Evolutionary conservation across 2,888 invertebrate genomes (phyloP), one percentile per base, ranked within the genome.

Genomic region (Rhaphigaster nebulosa): DNA sequence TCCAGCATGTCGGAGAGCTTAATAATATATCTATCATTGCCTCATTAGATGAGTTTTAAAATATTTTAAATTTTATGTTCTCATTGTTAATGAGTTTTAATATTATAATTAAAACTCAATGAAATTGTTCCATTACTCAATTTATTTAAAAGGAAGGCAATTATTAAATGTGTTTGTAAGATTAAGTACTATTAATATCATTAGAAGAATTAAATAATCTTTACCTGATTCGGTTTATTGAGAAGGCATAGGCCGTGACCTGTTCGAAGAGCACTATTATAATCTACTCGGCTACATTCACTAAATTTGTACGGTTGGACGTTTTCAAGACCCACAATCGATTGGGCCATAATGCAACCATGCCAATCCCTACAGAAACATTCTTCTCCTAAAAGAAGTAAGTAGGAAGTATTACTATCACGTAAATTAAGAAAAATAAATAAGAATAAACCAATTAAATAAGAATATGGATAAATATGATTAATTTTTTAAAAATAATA

Each of bases 271-370:
- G 97, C 96, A 93, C 97, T 97, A 94, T 97, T 97, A 94, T 98
- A 98, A 94, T 98, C 98, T 92, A 96, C 96, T 94, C 97, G 96
- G 93, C 98, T 98, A 95, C 99, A 99, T 93, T 98, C 97, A 70
- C 98, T 98, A 95, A 99, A 99, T 95, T 98, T 98, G 95, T 98
- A 98, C 5, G 99, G 98, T 94, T 98, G 98, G 90, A 98, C 97
- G 94, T 97, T 97, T 94, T 98, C 97, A 93, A 96, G 95, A 56
- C 98, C 98, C 87, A 98, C 97, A 93, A 98, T 98, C 92, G 97
- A 97, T 94, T 98, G 97, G 90, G 97, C 97, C 98, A 98, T 98
- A 94, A 98, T 98, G 94, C 98, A 98, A 92, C 98, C 98, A 94
- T 98, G 98, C 98, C 98, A 98, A 94, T 98, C 98, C 91, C 97